A percentile compares a stretch with the other conserved stretches of the same genome.
phyloP scores from a whole-genome alignment of 2,888 invertebrate species.

The Yponomeuta cagnagella region DNA sequence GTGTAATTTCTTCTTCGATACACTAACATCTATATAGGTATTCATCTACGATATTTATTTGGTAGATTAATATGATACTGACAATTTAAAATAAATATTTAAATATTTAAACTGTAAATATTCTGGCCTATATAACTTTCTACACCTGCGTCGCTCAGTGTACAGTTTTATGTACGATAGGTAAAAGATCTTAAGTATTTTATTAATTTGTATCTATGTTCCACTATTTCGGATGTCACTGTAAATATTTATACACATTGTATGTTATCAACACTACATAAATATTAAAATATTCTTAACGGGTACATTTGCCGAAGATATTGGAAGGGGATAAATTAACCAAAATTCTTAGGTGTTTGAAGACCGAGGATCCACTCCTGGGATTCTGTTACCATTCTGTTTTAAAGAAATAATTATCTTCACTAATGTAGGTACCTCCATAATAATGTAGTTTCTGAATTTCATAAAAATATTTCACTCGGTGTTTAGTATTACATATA shows the following conservation, averaged over 20 bases:
- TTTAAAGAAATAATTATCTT: too few relatives aligned
- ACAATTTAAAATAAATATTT: background rate
- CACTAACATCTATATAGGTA: background rate
- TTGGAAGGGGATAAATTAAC: background rate
- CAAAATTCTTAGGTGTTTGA: too few relatives aligned
- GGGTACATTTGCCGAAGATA: background rate
- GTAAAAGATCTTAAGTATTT: conserved; percentile 19
- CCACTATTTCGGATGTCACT: background rate
- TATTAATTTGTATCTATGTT: background rate
- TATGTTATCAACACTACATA: background rate
- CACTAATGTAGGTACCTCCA: too few relatives aligned
- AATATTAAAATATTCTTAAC: background rate
- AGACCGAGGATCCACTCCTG: too few relatives aligned
- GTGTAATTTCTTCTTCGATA: background rate
- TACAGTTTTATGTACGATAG: conserved; percentile 46
- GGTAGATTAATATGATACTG: background rate
- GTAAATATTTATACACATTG: background rate
- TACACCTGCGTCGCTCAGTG: conserved; percentile 71
- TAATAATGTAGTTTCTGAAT: background rate
- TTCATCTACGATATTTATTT: background rate
- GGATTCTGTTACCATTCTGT: too few relatives aligned
- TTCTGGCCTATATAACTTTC: conserved; percentile 47
- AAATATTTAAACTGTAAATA: conserved; percentile 44
- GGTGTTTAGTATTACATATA: background rate
- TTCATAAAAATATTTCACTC: background rate